Evolutionary conservation across 2,888 invertebrate genomes (phyloP).

Genomic region (Lumbricus terrestris): DNA sequence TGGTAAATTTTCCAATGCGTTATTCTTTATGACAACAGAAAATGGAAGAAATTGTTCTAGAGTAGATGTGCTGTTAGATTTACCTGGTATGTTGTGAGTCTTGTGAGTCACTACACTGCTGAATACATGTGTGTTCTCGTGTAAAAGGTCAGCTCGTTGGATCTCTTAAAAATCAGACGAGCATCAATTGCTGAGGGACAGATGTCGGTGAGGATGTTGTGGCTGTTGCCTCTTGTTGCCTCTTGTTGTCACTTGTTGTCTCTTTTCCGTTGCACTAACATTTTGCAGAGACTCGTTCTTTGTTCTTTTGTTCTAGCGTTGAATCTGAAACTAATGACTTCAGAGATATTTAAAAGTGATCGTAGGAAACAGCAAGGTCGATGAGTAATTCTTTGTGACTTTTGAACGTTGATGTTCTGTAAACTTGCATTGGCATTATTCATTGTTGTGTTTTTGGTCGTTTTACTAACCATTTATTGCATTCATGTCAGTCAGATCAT

Average conservation of each 20-base stretch:
- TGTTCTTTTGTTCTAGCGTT: neutral
- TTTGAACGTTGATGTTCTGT: neutral
- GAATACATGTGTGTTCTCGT: neutral
- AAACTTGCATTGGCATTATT: neutral
- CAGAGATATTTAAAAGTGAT: neutral
- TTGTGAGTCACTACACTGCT: no score
- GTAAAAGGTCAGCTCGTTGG: slow-evolving; percentile 22
- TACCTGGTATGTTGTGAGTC: no score
- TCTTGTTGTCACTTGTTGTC: no score
- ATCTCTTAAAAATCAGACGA: slow-evolving; percentile 21
- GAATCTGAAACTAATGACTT: neutral
- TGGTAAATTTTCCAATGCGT: no score
- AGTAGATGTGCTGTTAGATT: no score
- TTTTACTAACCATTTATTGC: neutral
- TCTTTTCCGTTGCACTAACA: neutral
- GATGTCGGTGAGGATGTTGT: slow-evolving; percentile 17
- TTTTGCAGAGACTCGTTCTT: neutral
- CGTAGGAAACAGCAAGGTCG: neutral
- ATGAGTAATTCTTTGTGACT: neutral
- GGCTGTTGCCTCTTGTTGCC: no score
- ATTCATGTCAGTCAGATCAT: neutral
- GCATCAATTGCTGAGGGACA: slow-evolving; percentile 24
- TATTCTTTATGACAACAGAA: no score
- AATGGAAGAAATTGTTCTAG: no score
- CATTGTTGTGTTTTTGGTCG: neutral